These are phyloP conservation scores for Drosophila pseudoananassae DNA, from an alignment of 1,140 invertebrate genomes.

Conservation along the genomic window DNA sequence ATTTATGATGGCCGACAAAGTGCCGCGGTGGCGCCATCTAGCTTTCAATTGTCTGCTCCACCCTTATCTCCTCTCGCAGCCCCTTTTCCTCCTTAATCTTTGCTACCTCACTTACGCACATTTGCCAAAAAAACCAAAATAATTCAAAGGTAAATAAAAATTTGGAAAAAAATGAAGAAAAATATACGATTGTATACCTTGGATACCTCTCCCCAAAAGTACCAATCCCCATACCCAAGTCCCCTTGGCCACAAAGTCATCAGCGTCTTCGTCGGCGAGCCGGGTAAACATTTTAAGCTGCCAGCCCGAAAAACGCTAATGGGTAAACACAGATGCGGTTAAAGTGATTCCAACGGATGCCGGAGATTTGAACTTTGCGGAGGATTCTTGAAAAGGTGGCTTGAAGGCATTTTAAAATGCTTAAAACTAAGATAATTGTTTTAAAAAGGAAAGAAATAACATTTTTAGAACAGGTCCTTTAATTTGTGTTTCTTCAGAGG, in stretches of 20 bases:
- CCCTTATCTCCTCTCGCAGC: background rate
- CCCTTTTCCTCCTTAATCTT: background rate
- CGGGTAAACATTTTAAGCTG: slow-evolving; percentile 73
- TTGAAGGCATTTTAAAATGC: slow-evolving; percentile 31
- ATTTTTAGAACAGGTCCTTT: too few species aligned
- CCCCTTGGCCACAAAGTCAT: background rate
- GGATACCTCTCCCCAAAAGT: slow-evolving; percentile 12
- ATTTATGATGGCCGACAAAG: slow-evolving; percentile 56
- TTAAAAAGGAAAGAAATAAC: background rate
- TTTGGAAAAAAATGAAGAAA: slow-evolving; percentile 17
- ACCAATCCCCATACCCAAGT: background rate
- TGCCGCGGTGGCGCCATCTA: slow-evolving; percentile 68
- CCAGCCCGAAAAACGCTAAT: slow-evolving; percentile 75
- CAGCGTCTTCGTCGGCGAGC: slow-evolving; percentile 45
- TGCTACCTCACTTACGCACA: slow-evolving; percentile 55
- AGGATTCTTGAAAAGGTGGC: slow-evolving; percentile 27
- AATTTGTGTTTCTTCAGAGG: too few species aligned
- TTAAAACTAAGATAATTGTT: background rate
- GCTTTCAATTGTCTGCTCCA: slow-evolving; percentile 43
- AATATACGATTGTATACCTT: slow-evolving; percentile 37
- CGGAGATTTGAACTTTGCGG: slow-evolving; percentile 42
- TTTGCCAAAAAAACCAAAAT: slow-evolving; percentile 46
- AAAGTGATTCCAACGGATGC: slow-evolving; percentile 35
- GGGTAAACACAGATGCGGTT: slow-evolving; percentile 71
- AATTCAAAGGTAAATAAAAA: slow-evolving; percentile 51